Conservation (phyloP, 2,888 invertebrate species). For the Bibio marci region DNA sequence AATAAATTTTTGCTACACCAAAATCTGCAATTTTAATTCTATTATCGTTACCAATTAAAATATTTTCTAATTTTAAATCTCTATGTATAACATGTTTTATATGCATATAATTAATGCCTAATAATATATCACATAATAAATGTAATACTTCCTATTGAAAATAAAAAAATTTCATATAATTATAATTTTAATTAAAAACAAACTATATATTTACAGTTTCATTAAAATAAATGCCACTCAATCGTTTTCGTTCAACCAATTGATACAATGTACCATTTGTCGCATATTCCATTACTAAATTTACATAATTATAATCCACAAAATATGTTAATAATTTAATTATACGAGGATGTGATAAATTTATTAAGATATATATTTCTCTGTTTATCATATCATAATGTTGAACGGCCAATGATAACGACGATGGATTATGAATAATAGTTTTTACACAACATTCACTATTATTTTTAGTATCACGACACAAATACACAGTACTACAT, state of each 20-base stretch:
- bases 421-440: background rate
- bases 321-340: slow-evolving; percentile 1
- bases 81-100: slow-evolving; percentile 17
- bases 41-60: slow-evolving; percentile 7
- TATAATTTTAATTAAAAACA: slow-evolving; percentile 18
- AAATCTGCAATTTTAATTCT: slow-evolving; percentile 11
- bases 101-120: slow-evolving; percentile 26
- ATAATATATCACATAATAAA: slow-evolving; percentile 28
- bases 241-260: slow-evolving; percentile 1
- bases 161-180: slow-evolving; percentile 12
- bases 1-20: slow-evolving; percentile 12
- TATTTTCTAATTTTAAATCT: slow-evolving; percentile 12
- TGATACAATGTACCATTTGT: slow-evolving; percentile 20
- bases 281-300: slow-evolving; percentile 26
- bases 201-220: background rate
- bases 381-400: slow-evolving; percentile 1
- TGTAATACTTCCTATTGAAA: slow-evolving; percentile 17
- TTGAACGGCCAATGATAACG: background rate
- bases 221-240: background rate
- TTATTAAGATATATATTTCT: slow-evolving; percentile 2
- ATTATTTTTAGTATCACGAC: background rate
- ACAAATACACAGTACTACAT: background rate
- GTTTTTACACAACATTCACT: background rate
- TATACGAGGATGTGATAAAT: slow-evolving; percentile 3
- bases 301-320: slow-evolving; percentile 10